Conservation (phyloP, 2,888 invertebrate genomes). For the Aleiodes leptofemur region DNA sequence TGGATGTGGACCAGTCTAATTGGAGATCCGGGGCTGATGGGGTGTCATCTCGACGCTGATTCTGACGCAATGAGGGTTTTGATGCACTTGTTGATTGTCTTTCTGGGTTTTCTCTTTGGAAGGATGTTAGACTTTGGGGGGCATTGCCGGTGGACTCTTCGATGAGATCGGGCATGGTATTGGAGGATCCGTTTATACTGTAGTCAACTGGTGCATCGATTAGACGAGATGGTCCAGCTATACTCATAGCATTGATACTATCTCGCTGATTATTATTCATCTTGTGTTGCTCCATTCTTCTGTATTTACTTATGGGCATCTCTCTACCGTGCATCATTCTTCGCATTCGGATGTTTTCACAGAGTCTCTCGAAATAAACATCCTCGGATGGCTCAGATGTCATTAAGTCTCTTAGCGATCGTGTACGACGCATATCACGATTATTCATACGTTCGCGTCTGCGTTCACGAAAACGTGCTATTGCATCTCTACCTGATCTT, state of each 20-base stretch:
- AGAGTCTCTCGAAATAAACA: conserved; percentile 50
- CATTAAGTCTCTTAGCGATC: conserved; percentile 57
- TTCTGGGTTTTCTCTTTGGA: conserved; percentile 48
- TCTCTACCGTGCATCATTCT: conserved; percentile 59
- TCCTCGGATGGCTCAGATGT: conserved; percentile 48
- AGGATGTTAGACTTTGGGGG: conserved; percentile 50
- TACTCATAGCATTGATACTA: conserved; percentile 54
- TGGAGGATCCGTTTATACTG: conserved; percentile 59
- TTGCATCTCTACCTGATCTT: neutral
- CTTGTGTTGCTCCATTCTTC: conserved; percentile 59
- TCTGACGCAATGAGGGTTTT: conserved; percentile 58
- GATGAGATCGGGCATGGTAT: conserved; percentile 55
- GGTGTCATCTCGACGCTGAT: conserved; percentile 72
- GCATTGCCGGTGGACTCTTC: conserved; percentile 58
- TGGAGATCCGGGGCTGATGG: conserved; percentile 85
- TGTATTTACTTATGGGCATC: conserved; percentile 57
- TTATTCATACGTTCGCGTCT: conserved; percentile 54
- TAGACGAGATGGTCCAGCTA: conserved; percentile 70
- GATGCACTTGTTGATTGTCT: conserved; percentile 54
- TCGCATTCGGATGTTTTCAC: conserved; percentile 60
- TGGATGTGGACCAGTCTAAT: conserved; percentile 83
- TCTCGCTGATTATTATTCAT: conserved; percentile 58
- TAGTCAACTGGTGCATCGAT: conserved; percentile 66
- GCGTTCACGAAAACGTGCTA: conserved; percentile 50
- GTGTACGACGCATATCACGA: conserved; percentile 63